Evolutionary conservation across 1,140 invertebrate genomes (phyloP), one percentile per base, ranked within the genome.

Genomic region (Ectropis grisescens): DNA sequence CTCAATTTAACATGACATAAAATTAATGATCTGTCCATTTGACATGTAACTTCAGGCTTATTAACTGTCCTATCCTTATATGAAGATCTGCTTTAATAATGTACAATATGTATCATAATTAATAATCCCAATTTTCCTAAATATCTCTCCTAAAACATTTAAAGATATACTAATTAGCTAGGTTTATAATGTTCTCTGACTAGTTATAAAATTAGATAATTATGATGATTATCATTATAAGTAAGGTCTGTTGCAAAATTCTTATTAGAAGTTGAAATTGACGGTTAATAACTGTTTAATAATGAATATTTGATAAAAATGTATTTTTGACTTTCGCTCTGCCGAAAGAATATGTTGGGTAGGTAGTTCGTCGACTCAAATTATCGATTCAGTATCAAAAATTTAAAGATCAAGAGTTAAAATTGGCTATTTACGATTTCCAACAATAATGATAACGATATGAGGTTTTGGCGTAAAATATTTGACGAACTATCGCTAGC

Each of bases 171-270:
- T 40, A 50, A 38, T 41, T 54, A 58, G 45, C 32, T 51, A 51
- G 40, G 39, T 39, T 43, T 47, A 54, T 46, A 47, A 46, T 48
- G 41, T 58, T 58, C 46, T 58, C 48, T 58, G 43, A 49, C 34
- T 54, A 51, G 22, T 35, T 43, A 30, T 39, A 35, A 10, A 26
- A 2, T 41, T 51, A 41, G 24, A 53, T 47, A 59, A 39, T 35
- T 47, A 50, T 46, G 48, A 48, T 58, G 55, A 56, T 52, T 51
- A 62, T 54, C 58, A 51, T 39, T 41, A 30, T 54, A 43, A 36
- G 43, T 58, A 62, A 55, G 46, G 41, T 54, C 49, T 58, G 55
- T 62, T 62, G 45, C 47, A 42, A 58, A 56, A 50, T 50, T 51
- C n/a, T n/a, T 32, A 44, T 51, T 50, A 50, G 45, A 37, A 34